Evolutionary conservation across 2,888 invertebrate species (phyloP).

Genomic region (Aelia acuminata): DNA sequence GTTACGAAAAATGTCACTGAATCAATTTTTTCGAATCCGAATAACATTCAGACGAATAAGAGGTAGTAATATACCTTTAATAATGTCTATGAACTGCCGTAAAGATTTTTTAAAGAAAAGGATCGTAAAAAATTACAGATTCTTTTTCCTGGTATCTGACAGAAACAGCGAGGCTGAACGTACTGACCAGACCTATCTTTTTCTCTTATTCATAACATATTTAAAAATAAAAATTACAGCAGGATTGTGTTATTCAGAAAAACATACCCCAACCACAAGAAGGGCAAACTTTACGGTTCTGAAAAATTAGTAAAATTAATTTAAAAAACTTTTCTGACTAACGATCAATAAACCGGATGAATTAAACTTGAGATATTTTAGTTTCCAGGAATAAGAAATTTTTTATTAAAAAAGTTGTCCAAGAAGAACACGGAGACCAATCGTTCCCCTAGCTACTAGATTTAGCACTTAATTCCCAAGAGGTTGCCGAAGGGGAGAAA

Average conservation of each 20-base stretch:
- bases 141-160: too few species aligned
- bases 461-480: conserved; percentile 1
- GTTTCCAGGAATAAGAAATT: not conserved
- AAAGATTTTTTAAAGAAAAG: too few species aligned
- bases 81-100: too few species aligned
- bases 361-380: conserved; percentile 5
- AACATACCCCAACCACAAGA: not conserved
- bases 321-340: not conserved
- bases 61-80: too few species aligned
- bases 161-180: too few species aligned
- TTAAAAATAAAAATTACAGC: not conserved
- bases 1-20: too few species aligned
- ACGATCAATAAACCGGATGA: not conserved
- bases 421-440: not conserved
- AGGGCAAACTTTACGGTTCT: not conserved
- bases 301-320: not conserved
- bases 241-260: not conserved
- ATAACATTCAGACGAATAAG: too few species aligned
- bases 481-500: not conserved
- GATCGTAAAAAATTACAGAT: too few species aligned
- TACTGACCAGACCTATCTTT: too few species aligned
- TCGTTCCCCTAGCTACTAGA: not conserved
- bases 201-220: too few species aligned
- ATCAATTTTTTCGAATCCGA: too few species aligned
- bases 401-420: not conserved